Evolutionary conservation across 2,113 vertebrate genomes (phyloP).

Genomic region (Dasyprocta punctata): DNA sequence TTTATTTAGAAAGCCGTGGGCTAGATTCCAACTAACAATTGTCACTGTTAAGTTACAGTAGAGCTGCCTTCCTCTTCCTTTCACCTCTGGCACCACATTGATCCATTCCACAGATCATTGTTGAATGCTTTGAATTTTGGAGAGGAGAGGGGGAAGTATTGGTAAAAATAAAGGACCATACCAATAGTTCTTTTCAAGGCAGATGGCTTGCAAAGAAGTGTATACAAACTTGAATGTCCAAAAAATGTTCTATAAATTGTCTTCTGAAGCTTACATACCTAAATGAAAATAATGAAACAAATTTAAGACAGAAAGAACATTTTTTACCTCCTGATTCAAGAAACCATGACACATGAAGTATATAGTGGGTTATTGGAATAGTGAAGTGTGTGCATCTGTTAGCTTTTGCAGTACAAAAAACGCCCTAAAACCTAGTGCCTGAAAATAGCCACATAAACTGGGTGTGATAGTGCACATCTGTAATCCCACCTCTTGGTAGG

Average conservation of each 20-base stretch:
- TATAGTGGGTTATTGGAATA: neutral
- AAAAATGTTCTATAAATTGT: constrained; percentile 61
- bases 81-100: constrained; percentile 40
- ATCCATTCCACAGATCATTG: neutral
- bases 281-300: constrained; percentile 62
- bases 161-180: constrained; percentile 67
- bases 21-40: constrained; percentile 40
- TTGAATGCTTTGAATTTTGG: constrained; percentile 38
- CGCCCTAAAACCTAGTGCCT: neutral
- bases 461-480: neutral
- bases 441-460: neutral
- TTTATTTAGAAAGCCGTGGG: constrained; percentile 58
- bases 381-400: neutral
- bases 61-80: neutral
- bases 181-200: constrained; percentile 54
- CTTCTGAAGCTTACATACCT: constrained; percentile 53
- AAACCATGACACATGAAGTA: constrained; percentile 12
- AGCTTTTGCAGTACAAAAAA: neutral
- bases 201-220: constrained; percentile 57
- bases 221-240: constrained; percentile 30
- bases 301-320: constrained; percentile 42
- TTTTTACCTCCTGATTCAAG: constrained; percentile 47
- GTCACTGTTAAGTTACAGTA: neutral
- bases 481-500: neutral
- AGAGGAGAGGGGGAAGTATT: constrained; percentile 23